Conservation (phyloP, 2,113 vertebrate genomes). For the Fukomys damarensis region DNA sequence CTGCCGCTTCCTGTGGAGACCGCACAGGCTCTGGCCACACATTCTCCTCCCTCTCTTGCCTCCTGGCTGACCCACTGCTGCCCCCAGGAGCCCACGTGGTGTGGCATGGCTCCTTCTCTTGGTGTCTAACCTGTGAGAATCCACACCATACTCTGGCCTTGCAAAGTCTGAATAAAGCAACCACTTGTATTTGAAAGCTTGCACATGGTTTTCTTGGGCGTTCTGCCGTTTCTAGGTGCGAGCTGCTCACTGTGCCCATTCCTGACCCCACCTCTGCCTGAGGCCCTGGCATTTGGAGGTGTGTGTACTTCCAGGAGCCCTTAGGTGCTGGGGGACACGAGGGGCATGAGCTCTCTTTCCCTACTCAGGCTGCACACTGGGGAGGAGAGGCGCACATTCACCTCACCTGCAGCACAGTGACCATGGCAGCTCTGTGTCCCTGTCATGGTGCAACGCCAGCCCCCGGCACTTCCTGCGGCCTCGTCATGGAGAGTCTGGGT, state of each 20-base stretch:
- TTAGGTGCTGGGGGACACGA: not conserved
- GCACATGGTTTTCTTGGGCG: not conserved
- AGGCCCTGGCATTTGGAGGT: not conserved
- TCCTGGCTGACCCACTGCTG: not conserved
- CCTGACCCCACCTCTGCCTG: not conserved
- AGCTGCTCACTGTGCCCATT: not conserved
- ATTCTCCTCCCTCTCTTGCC: not conserved
- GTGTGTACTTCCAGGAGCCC: not conserved
- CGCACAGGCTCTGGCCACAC: not conserved
- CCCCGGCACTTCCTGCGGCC: not conserved
- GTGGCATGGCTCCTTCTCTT: not conserved
- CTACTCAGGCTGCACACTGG: not conserved
- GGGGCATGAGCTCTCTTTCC: not conserved
- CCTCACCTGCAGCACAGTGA: not conserved
- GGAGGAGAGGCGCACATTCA: not conserved
- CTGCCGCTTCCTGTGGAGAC: not conserved
- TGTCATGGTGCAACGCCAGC: not conserved
- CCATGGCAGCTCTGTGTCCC: accelerated
- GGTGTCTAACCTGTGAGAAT: not conserved
- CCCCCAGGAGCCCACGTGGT: not conserved
- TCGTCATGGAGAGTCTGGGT: not conserved
- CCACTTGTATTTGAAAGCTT: not conserved
- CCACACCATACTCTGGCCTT: not conserved
- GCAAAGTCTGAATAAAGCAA: not conserved
- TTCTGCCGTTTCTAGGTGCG: not conserved